These are phyloP conservation scores for Drosophila funebris DNA, from an alignment of 1,140 invertebrate species.

Conservation along the genomic window DNA sequence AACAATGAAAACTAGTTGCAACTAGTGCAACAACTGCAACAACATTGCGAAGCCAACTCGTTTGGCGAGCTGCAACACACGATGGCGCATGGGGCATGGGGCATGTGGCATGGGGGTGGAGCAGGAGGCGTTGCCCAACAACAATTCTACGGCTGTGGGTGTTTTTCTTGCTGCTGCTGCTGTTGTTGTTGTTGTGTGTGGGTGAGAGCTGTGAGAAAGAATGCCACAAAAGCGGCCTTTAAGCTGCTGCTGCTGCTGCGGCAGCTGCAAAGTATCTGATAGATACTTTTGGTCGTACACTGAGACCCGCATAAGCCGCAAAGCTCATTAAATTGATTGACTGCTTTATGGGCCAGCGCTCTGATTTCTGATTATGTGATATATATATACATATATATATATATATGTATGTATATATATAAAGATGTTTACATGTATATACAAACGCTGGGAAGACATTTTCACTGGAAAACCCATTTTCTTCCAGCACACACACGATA, in stretches of 20 bases:
- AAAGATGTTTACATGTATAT: no score
- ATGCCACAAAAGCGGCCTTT: conserved; percentile 39
- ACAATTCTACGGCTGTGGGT: background rate
- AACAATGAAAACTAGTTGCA: conserved; percentile 76
- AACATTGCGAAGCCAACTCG: conserved; percentile 25
- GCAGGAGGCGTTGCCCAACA: conserved; percentile 36
- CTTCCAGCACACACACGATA: background rate
- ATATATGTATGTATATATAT: no score
- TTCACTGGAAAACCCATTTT: background rate
- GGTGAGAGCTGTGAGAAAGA: conserved; percentile 42
- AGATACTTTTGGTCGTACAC: conserved; percentile 30
- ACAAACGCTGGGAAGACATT: background rate
- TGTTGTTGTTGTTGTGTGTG: conserved; percentile 22
- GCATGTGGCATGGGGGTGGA: background rate
- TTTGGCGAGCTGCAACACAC: conserved; percentile 27
- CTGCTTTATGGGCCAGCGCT: conserved; percentile 13
- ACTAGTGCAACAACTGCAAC: conserved; percentile 62
- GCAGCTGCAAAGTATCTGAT: conserved; percentile 35
- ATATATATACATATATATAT: no score
- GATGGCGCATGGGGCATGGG: conserved; percentile 2
- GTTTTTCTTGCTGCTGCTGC: conserved; percentile 16
- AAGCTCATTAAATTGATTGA: conserved; percentile 55
- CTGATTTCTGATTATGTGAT: conserved; percentile 25
- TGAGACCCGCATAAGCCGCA: conserved; percentile 40
- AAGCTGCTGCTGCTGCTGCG: conserved; percentile 15